Evolutionary conservation across 2,888 invertebrate genomes (phyloP), one percentile per base, ranked within the genome.

Genomic region (Tipula vernalis): DNA sequence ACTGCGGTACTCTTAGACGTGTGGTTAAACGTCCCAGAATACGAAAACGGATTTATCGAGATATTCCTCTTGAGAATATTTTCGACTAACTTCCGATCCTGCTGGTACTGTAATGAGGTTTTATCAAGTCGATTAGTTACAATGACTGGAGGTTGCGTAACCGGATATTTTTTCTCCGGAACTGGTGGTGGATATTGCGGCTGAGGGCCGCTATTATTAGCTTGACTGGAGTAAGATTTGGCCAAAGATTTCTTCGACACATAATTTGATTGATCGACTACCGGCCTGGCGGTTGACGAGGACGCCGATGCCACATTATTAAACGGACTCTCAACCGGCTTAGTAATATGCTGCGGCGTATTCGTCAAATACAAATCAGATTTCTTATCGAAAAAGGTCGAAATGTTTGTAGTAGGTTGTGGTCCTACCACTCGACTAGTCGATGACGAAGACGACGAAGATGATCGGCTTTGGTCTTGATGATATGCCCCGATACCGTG

Each of bases 381-480:
- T 5, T 85, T 85, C 41, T 85, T 85, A n/a, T 41, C 41, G 15
- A 41, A 85, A 85, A 39, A 36, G 5, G 15, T 41, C 12, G 85
- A 36, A 5, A 39, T 4, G 12, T 57, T 84, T 6, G 51, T 36
- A 15, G 15, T 18, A 3, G 57, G 85, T 42, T n/a, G 44, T 39
- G 83, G 86, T 6, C 36, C 28, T 28, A 41, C 5, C n/a, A 85
- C 15, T 57, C 71, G 39, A 36, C 44, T 28, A n/a, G 36, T 15
- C 10, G 15, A 3, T 28, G 86, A 36, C n/a, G 44, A 47, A 44
- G 86, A 3, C 44, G 86, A 36, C n/a, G 44, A 47, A 28, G 86
- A 42, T 18, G 28, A 47, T 47, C 44, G 44, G 44, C 88, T 86
- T 87, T 87, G 87, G 39, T 89, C 87, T 44, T 87, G 87, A 41